These are phyloP conservation scores for Craniophora ligustri DNA, from an alignment of 2,888 invertebrate species.

Conservation along the genomic window DNA sequence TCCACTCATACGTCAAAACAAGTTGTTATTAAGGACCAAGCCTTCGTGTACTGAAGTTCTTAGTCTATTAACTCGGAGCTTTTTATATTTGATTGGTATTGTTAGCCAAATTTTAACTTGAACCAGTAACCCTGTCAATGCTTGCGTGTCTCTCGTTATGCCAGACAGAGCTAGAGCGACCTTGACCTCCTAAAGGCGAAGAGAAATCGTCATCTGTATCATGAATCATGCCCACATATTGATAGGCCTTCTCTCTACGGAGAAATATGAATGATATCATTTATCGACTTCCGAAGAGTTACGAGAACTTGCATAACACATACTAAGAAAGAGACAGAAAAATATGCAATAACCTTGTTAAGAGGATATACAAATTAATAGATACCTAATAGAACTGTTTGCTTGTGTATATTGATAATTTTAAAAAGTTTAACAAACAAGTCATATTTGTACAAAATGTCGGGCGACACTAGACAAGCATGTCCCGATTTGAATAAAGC, in stretches of 20 bases:
- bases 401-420: slow-evolving; percentile 16
- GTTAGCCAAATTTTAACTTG: slow-evolving; percentile 33
- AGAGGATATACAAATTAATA: slow-evolving; percentile 25
- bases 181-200: slow-evolving; percentile 77
- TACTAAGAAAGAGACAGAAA: slow-evolving; percentile 16
- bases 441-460: slow-evolving; percentile 48
- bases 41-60: neutral
- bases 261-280: slow-evolving; percentile 47
- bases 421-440: slow-evolving; percentile 44
- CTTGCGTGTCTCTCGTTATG: slow-evolving; percentile 38
- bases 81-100: neutral
- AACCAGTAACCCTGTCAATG: slow-evolving; percentile 58
- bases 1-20: slow-evolving; percentile 20
- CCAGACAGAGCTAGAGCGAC: slow-evolving; percentile 70
- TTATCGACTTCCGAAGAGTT: slow-evolving; percentile 18
- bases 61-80: neutral
- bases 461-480: slow-evolving; percentile 46
- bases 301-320: slow-evolving; percentile 32
- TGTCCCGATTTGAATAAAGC: slow-evolving; percentile 54
- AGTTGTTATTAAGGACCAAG: slow-evolving; percentile 28
- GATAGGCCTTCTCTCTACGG: slow-evolving; percentile 45
- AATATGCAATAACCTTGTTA: neutral
- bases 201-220: slow-evolving; percentile 83
- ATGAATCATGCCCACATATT: slow-evolving; percentile 56
- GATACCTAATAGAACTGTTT: slow-evolving; percentile 24